Evolutionary conservation across 2,113 vertebrate species (phyloP).

Genomic region (Myotis brandtii): DNA sequence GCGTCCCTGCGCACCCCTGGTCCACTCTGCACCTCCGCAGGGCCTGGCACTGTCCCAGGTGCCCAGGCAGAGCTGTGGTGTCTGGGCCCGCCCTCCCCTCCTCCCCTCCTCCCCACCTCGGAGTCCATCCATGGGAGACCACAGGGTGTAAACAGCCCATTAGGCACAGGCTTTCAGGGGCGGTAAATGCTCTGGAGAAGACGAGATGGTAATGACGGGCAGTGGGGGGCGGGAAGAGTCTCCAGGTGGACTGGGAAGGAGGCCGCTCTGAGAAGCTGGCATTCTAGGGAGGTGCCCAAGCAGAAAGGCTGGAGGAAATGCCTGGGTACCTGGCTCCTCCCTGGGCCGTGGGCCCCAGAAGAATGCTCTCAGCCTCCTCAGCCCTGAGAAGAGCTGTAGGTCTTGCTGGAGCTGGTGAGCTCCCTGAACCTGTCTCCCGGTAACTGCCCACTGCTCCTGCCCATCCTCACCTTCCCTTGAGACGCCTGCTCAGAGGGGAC

Average conservation of each 20-base stretch:
- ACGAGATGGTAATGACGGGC: fast-evolving
- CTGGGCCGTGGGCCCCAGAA: fast-evolving
- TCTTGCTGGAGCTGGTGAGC: fast-evolving
- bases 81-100: too few relatives aligned
- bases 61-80: fast-evolving
- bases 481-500: fast-evolving
- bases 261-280: background rate
- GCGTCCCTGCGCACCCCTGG: fast-evolving
- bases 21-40: fast-evolving
- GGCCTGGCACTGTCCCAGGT: fast-evolving
- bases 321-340: fast-evolving
- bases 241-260: background rate
- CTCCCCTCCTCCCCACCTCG: too few relatives aligned
- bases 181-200: background rate
- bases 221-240: fast-evolving
- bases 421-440: background rate
- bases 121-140: fast-evolving
- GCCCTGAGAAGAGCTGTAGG: too few relatives aligned
- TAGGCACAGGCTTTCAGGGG: fast-evolving
- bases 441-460: fast-evolving
- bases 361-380: fast-evolving
- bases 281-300: fast-evolving
- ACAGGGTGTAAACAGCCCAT: fast-evolving
- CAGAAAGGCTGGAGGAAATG: fast-evolving
- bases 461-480: fast-evolving